Conservation (phyloP, 2,113 vertebrate genomes). For the Acrocephalus arundinaceus region DNA sequence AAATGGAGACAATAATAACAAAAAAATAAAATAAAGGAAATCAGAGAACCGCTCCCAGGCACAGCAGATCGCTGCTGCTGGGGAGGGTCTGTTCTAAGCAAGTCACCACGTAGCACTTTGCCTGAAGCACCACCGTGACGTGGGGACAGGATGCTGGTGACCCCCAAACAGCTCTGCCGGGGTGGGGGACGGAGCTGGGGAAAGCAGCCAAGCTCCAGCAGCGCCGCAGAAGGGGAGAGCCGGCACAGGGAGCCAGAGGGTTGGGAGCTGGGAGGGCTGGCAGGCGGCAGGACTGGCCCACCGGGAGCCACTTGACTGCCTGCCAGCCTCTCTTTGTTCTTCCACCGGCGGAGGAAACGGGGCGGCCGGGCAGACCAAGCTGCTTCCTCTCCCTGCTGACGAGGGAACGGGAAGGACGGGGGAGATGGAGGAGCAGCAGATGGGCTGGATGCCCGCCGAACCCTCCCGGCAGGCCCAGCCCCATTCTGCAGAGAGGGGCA, state of each 20-base stretch:
- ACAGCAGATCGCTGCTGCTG: neutral
- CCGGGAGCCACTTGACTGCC: constrained; percentile 41
- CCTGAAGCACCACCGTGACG: rapidly evolving
- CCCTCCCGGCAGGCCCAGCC: neutral
- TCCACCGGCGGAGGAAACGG: constrained; percentile 42
- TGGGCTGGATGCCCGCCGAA: neutral
- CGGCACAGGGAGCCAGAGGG: neutral
- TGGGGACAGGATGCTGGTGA: neutral
- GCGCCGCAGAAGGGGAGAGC: neutral
- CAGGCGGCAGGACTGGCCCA: constrained; percentile 19
- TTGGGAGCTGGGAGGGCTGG: neutral
- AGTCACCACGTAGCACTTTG: neutral
- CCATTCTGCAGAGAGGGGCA: rapidly evolving
- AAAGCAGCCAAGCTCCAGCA: neutral
- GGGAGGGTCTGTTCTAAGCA: neutral
- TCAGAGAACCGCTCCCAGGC: neutral
- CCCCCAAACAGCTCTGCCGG: neutral
- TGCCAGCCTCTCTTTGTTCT: constrained; percentile 64
- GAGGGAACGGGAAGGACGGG: neutral
- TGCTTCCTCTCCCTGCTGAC: constrained; percentile 20
- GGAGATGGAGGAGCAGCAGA: neutral
- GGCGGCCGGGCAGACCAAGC: neutral
- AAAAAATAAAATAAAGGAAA: neutral
- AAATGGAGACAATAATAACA: constrained; percentile 20
- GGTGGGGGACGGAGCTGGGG: neutral